These are phyloP conservation scores for Sinopyrophorus schimmeli DNA, from an alignment of 2,888 invertebrate species.

Conservation along the genomic window DNA sequence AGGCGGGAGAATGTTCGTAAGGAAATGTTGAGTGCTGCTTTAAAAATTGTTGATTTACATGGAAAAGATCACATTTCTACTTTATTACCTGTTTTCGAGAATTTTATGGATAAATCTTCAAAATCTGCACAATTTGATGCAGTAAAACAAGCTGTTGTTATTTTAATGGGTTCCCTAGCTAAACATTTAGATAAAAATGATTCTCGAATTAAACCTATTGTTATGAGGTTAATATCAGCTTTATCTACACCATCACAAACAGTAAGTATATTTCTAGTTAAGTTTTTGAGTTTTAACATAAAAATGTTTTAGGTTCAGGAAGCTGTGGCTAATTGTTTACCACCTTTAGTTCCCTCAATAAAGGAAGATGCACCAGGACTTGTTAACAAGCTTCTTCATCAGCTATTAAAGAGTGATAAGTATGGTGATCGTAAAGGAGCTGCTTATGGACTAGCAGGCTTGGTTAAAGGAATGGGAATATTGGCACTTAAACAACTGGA, in stretches of 20 bases:
- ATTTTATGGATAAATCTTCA: conserved; percentile 90
- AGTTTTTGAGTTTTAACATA: neutral
- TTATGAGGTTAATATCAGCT: conserved; percentile 85
- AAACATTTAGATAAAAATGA: conserved; percentile 91
- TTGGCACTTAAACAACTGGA: conserved; percentile 92
- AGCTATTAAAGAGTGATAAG: conserved; percentile 86
- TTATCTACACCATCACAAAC: conserved; percentile 96
- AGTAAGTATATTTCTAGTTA: conserved; percentile 55
- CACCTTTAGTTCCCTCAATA: conserved; percentile 89
- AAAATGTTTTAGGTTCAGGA: conserved; percentile 77
- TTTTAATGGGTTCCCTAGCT: conserved; percentile 97
- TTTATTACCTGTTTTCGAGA: conserved; percentile 89
- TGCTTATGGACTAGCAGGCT: conserved; percentile 95
- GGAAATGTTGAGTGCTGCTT: conserved; percentile 93
- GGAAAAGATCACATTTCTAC: conserved; percentile 81
- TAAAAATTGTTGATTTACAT: conserved; percentile 87
- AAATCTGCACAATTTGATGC: conserved; percentile 89
- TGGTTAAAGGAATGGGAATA: conserved; percentile 96
- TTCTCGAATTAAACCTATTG: conserved; percentile 90
- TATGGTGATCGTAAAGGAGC: conserved; percentile 95
- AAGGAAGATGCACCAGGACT: conserved; percentile 88
- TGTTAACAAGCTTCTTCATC: conserved; percentile 83
- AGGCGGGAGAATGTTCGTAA: conserved; percentile 78
- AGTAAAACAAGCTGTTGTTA: conserved; percentile 93
- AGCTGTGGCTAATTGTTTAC: conserved; percentile 94